phyloP scores from a whole-genome alignment of 2,797 vertebrate genomes.

The Valencia hispanica region DNA sequence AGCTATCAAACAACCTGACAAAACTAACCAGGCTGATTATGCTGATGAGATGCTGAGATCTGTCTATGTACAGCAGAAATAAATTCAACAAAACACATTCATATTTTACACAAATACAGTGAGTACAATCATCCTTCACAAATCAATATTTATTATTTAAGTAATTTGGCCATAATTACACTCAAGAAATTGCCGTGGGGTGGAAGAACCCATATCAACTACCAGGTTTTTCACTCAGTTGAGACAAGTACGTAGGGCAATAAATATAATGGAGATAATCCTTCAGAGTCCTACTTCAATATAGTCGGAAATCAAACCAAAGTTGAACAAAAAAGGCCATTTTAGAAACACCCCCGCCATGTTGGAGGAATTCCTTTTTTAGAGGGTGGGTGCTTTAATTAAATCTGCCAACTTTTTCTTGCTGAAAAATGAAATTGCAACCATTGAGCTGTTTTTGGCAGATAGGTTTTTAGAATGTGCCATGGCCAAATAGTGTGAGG shows the following conservation, averaged over 20 bases:
- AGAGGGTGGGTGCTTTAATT: not conserved
- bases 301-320: not conserved
- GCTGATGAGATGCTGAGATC: constrained; percentile 3
- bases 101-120: not conserved
- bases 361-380: not conserved
- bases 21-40: constrained; percentile 25
- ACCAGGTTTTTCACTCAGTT: not conserved
- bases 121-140: not conserved
- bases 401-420: not conserved
- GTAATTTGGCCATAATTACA: not conserved
- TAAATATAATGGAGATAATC: not conserved
- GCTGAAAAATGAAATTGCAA: constrained; percentile 1
- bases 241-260: not conserved
- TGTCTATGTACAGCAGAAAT: constrained; percentile 4
- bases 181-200: not conserved
- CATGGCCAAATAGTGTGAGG: constrained; percentile 10
- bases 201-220: not conserved
- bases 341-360: not conserved
- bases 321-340: not conserved
- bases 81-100: not conserved
- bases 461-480: constrained; percentile 11
- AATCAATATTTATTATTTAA: not conserved
- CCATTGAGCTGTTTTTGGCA: constrained; percentile 7
- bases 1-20: constrained; percentile 51
- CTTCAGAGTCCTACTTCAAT: not conserved